phyloP scores from a whole-genome alignment of 2,797 vertebrate genomes.

The Etheostoma perlongum region DNA sequence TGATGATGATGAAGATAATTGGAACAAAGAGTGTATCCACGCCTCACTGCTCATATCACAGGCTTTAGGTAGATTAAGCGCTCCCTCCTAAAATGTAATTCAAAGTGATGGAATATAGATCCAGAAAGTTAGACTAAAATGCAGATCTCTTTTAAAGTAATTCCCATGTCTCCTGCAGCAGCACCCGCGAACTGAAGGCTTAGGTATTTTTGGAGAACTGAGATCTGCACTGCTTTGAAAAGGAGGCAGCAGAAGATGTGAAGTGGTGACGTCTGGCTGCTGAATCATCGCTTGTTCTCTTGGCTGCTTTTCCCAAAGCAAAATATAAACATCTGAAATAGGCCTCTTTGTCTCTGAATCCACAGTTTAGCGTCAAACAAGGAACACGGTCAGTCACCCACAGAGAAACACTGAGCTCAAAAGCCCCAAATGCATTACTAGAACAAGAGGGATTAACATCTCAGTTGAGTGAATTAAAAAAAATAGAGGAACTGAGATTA shows the following conservation, averaged over 20 bases:
- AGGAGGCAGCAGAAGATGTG: slow-evolving; percentile 63
- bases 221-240: slow-evolving; percentile 60
- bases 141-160: slow-evolving; percentile 42
- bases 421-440: neutral
- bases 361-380: slow-evolving; percentile 22
- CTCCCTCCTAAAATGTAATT: slow-evolving; percentile 48
- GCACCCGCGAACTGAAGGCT: slow-evolving; percentile 8
- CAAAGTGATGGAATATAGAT: slow-evolving; percentile 51
- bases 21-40: slow-evolving; percentile 36
- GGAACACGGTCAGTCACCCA: slow-evolving; percentile 34
- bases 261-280: slow-evolving; percentile 61
- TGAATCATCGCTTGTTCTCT: slow-evolving; percentile 68
- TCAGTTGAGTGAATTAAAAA: slow-evolving; percentile 10
- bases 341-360: slow-evolving; percentile 35
- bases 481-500: slow-evolving; percentile 20
- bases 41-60: slow-evolving; percentile 53
- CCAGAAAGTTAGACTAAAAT: slow-evolving; percentile 12
- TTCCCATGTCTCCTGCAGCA: slow-evolving; percentile 47
- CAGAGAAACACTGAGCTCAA: slow-evolving; percentile 16
- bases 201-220: slow-evolving; percentile 62
- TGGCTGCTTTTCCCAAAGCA: slow-evolving; percentile 57
- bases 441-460: slow-evolving; percentile 41
- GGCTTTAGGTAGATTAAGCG: slow-evolving; percentile 43
- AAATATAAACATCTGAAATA: slow-evolving; percentile 62
- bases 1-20: slow-evolving; percentile 48